A percentile compares a stretch with the other conserved stretches of the same genome.
These are phyloP conservation scores for Rallus limicola DNA, from an alignment of 2,113 vertebrate genomes.

Conservation along the genomic window DNA sequence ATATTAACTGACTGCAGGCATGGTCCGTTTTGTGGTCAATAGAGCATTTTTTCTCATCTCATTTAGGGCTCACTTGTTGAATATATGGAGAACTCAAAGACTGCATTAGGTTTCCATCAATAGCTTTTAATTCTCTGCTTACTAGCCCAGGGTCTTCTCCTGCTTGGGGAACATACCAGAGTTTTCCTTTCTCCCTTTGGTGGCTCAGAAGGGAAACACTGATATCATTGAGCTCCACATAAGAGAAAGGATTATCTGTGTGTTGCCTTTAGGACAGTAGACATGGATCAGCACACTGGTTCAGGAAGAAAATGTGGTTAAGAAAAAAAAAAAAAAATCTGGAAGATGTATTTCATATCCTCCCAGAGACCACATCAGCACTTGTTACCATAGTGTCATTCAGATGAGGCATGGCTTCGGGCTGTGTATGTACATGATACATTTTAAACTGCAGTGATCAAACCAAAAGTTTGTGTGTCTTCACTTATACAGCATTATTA, in stretches of 20 bases:
- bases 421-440: rapidly evolving
- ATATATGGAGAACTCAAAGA: neutral
- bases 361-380: neutral
- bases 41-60: neutral
- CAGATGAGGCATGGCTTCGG: neutral
- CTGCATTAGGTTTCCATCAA: neutral
- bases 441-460: neutral
- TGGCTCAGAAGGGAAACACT: neutral
- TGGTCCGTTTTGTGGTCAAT: neutral
- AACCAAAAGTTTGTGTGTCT: neutral
- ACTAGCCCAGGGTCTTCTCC: neutral
- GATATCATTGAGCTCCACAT: neutral
- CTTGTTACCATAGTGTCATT: neutral
- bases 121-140: neutral
- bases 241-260: neutral
- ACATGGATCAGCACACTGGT: neutral
- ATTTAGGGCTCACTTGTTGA: neutral
- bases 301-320: neutral
- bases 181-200: neutral
- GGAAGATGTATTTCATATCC: neutral
- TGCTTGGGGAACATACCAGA: neutral
- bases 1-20: neutral
- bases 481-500: neutral
- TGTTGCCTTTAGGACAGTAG: neutral
- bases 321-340: neutral